phyloP scores from a whole-genome alignment of 2,888 invertebrate genomes.

The Gari tellinella region DNA sequence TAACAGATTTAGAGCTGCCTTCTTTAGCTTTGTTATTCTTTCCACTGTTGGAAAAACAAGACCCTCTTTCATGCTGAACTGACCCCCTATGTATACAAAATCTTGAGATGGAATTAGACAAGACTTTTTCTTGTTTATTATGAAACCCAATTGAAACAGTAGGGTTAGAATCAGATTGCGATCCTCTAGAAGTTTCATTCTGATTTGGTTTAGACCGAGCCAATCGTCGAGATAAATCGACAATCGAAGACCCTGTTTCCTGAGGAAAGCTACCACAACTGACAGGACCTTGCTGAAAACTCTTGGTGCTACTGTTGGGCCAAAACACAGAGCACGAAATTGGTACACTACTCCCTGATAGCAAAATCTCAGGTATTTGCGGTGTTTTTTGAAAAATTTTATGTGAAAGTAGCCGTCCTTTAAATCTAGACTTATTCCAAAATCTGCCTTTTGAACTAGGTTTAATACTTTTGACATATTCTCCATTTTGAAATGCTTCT shows the following conservation, averaged over 20 bases:
- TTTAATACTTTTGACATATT: conserved; percentile 43
- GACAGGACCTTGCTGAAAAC: conserved; percentile 33
- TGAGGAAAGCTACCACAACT: conserved; percentile 34
- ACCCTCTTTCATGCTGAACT: conserved; percentile 24
- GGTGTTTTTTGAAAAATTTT: conserved; percentile 30
- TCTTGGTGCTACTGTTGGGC: conserved; percentile 28
- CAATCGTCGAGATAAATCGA: conserved; percentile 37
- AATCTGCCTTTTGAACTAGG: conserved; percentile 39
- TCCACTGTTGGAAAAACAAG: conserved; percentile 35
- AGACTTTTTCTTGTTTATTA: conserved; percentile 47
- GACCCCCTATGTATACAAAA: conserved; percentile 28
- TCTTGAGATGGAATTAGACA: conserved; percentile 25
- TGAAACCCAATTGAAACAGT: conserved; percentile 37
- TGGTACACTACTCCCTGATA: conserved; percentile 37
- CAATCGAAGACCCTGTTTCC: conserved; percentile 19
- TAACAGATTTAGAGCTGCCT: conserved; percentile 17
- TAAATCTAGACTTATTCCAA: conserved; percentile 42
- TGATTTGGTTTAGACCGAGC: conserved; percentile 27
- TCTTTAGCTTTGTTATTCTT: conserved; percentile 21
- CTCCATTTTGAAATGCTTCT: conserved; percentile 46
- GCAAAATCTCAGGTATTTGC: conserved; percentile 36
- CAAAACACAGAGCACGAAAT: conserved; percentile 39
- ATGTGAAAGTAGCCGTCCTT: conserved; percentile 49
- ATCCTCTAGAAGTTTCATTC: neutral
- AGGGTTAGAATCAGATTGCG: no score